Evolutionary conservation across 2,797 vertebrate genomes (phyloP).

Genomic region (Spheniscus humboldti): DNA sequence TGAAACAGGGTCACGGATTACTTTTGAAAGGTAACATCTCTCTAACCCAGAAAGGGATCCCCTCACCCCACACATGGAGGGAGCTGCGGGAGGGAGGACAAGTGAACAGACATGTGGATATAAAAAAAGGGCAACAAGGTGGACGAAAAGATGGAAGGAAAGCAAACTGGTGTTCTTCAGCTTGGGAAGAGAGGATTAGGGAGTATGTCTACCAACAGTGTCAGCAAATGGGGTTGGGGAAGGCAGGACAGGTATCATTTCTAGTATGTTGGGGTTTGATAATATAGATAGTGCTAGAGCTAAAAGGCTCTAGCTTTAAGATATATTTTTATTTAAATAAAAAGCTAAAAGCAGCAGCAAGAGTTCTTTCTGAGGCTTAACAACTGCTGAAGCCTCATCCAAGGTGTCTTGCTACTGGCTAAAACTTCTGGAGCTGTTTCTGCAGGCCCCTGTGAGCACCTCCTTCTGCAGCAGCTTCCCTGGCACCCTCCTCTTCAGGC

Average conservation of each 20-base stretch:
- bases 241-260: background rate
- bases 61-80: background rate
- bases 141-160: background rate
- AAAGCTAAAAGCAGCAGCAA: background rate
- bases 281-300: background rate
- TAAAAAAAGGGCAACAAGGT: background rate
- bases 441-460: background rate
- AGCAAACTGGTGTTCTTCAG: background rate
- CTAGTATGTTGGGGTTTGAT: background rate
- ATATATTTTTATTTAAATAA: background rate
- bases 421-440: background rate
- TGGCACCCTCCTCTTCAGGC: background rate
- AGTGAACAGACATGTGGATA: background rate
- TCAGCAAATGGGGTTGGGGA: background rate
- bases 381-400: background rate
- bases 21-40: background rate
- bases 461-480: background rate
- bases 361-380: background rate
- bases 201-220: background rate
- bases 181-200: background rate
- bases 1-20: background rate
- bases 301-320: background rate
- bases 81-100: background rate
- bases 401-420: background rate
- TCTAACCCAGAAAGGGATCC: background rate